A percentile compares a stretch with the other conserved stretches of the same genome.
Conservation (phyloP, 2,888 invertebrate species). For the Ornithoptera alexandrae region DNA sequence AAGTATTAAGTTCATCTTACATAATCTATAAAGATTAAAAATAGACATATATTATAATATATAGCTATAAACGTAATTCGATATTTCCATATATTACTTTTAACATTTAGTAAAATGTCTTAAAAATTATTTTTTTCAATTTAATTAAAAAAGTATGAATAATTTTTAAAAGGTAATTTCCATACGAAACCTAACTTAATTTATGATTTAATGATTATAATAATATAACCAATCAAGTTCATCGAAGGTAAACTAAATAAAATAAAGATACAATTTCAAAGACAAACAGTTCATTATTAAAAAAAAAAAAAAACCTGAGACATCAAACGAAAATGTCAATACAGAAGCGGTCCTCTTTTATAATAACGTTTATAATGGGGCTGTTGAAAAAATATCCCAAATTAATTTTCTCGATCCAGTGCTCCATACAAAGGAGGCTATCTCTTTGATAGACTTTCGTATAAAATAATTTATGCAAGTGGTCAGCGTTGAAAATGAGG, state of each 20-base stretch:
- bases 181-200: not conserved
- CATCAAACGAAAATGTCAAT: slow-evolving; percentile 70
- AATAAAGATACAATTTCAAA: slow-evolving; percentile 58
- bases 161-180: not conserved
- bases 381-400: slow-evolving; percentile 55
- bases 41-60: no score
- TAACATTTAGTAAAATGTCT: not conserved
- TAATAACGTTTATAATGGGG: slow-evolving; percentile 49
- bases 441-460: slow-evolving; percentile 67
- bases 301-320: slow-evolving; percentile 39
- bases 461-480: slow-evolving; percentile 76
- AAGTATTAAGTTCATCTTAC: no score
- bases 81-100: not conserved
- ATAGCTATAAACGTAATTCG: no score
- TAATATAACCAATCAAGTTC: slow-evolving; percentile 36
- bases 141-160: not conserved
- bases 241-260: slow-evolving; percentile 40
- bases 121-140: no score
- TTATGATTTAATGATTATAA: slow-evolving; percentile 16
- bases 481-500: slow-evolving; percentile 62
- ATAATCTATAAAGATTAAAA: no score
- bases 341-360: slow-evolving; percentile 46
- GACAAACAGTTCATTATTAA: slow-evolving; percentile 67
- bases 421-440: slow-evolving; percentile 58
- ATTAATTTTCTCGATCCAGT: slow-evolving; percentile 71